A percentile compares a stretch with the other conserved stretches of the same genome.
phyloP scores from a whole-genome alignment of 2,888 invertebrate genomes.

The Tortrix viridana region DNA sequence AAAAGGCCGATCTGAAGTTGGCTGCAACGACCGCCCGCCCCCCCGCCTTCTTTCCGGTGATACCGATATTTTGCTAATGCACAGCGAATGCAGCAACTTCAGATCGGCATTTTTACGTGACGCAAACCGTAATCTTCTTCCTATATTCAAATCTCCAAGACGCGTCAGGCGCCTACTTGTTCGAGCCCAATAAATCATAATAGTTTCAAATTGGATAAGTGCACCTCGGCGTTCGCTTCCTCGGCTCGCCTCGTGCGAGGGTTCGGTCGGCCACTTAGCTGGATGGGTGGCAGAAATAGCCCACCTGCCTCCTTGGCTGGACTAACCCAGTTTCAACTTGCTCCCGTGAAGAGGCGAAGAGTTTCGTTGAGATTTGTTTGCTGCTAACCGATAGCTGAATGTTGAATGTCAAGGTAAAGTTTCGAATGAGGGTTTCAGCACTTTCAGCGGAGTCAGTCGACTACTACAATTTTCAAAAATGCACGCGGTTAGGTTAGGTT shows the following conservation, averaged over 20 bases:
- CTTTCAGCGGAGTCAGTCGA: too few species aligned
- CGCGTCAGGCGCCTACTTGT: conserved; percentile 63
- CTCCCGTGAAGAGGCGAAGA: background rate
- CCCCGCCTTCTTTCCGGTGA: too few species aligned
- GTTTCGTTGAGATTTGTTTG: background rate
- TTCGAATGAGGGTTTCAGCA: too few species aligned
- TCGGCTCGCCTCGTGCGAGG: conserved; percentile 67
- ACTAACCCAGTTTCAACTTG: conserved; percentile 12
- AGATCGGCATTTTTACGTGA: too few species aligned
- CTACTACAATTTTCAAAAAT: too few species aligned
- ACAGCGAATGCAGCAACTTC: too few species aligned
- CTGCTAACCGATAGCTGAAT: background rate
- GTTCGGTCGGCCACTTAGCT: conserved; percentile 60
- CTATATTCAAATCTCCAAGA: conserved; percentile 28
- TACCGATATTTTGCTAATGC: too few species aligned
- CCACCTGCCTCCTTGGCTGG: conserved; percentile 25
- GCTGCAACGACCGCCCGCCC: too few species aligned
- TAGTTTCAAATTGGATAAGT: conserved; percentile 80
- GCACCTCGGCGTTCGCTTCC: conserved; percentile 70
- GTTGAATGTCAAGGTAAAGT: background rate
- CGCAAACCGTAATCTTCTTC: conserved; percentile 17
- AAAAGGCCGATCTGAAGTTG: too few species aligned
- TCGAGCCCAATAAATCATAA: conserved; percentile 78
- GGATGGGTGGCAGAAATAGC: conserved; percentile 35
- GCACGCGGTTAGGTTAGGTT: too few species aligned